Evolutionary conservation across 2,113 vertebrate genomes (phyloP).

Genomic region (Podarcis cretensis): DNA sequence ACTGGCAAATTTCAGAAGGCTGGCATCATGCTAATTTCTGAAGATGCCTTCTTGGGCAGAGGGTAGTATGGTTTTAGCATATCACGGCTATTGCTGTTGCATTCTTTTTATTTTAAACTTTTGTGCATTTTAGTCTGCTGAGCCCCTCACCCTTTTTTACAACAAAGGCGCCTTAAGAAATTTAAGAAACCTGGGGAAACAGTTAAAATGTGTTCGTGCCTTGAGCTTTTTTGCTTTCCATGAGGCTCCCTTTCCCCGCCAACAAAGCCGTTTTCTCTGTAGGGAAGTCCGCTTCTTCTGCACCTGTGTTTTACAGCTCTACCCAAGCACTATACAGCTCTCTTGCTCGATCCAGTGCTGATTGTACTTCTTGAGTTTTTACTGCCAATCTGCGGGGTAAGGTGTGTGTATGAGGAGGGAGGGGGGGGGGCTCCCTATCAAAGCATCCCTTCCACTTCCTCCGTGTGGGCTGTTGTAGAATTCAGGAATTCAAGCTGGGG

Average conservation of each 20-base stretch:
- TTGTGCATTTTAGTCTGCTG: no score
- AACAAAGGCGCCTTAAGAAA: no score
- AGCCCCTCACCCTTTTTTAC: no score
- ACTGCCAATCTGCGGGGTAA: conserved; percentile 10
- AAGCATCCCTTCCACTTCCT: conserved; percentile 1
- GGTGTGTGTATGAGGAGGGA: background rate
- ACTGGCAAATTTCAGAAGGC: no score
- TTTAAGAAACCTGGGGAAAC: background rate
- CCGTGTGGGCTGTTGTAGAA: background rate
- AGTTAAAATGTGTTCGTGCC: background rate
- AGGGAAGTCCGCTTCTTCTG: background rate
- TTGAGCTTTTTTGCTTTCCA: conserved; percentile 3
- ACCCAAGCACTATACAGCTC: background rate
- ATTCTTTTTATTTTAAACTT: no score
- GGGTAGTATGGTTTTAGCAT: no score
- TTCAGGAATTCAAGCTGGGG: background rate
- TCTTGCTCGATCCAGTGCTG: background rate
- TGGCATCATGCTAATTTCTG: no score
- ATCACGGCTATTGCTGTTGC: no score
- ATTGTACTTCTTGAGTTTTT: conserved; percentile 6
- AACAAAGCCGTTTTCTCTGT: conserved; percentile 6
- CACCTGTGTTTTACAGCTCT: conserved; percentile 31
- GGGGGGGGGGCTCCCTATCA: background rate
- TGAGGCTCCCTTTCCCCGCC: background rate
- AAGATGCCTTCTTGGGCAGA: no score